Conservation (phyloP, 2,888 invertebrate species). For the Drosophila limbata region DNA sequence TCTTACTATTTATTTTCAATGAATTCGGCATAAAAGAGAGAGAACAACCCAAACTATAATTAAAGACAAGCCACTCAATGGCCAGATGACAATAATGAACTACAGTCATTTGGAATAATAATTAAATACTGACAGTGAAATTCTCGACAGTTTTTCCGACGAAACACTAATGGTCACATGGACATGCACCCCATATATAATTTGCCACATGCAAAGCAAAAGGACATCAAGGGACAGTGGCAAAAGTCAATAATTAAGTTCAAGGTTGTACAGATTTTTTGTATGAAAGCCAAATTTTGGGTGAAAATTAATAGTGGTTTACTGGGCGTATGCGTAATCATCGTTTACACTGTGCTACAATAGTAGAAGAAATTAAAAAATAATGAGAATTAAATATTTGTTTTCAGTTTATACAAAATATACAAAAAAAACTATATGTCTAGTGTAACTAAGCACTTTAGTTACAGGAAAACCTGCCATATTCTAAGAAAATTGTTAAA, state of each 20-base stretch:
- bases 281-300: constrained; percentile 6
- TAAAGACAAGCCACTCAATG: not conserved
- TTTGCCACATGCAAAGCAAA: constrained; percentile 23
- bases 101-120: not conserved
- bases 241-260: constrained; percentile 49
- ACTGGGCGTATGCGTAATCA: constrained; percentile 35
- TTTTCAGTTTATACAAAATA: too few species aligned
- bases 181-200: constrained; percentile 3
- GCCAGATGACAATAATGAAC: not conserved
- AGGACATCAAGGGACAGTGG: constrained; percentile 16
- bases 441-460: too few species aligned
- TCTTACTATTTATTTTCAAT: constrained; percentile 32
- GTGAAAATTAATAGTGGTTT: constrained; percentile 7
- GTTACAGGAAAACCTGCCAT: not conserved
- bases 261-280: constrained; percentile 33
- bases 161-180: constrained; percentile 6
- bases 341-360: constrained; percentile 15
- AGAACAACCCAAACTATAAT: not conserved
- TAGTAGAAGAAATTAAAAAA: not conserved
- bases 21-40: constrained; percentile 11
- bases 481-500: not conserved
- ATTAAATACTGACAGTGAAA: constrained; percentile 2
- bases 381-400: not conserved
- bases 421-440: too few species aligned
- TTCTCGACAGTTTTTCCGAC: constrained; percentile 20